These are phyloP conservation scores for Arrhopalites spinosus DNA, from an alignment of 2,888 invertebrate species.

Conservation along the genomic window DNA sequence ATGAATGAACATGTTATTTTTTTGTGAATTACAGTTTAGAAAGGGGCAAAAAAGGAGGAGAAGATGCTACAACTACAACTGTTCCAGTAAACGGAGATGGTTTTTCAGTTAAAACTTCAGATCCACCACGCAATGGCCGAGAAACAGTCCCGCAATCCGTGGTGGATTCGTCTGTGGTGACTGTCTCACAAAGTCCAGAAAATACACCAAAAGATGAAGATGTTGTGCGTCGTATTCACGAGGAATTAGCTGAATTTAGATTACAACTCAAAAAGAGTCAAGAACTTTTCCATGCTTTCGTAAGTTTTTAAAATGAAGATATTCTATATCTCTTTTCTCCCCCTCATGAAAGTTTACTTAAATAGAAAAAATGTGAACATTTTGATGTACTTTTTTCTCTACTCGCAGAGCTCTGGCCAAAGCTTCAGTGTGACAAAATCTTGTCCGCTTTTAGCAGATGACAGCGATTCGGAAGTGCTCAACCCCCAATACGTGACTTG, in stretches of 20 bases:
- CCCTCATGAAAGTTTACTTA: no score
- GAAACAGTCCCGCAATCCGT: slow-evolving; percentile 22
- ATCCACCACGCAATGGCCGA: not conserved
- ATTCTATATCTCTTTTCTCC: no score
- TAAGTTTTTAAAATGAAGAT: slow-evolving; percentile 31
- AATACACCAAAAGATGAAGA: slow-evolving; percentile 35
- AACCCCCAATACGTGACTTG: slow-evolving; percentile 28
- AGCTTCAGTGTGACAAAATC: slow-evolving; percentile 33
- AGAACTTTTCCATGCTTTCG: slow-evolving; percentile 52
- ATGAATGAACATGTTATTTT: slow-evolving; percentile 8
- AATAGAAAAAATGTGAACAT: not conserved
- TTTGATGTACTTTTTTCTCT: not conserved
- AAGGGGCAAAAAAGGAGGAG: slow-evolving; percentile 8
- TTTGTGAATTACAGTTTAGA: slow-evolving; percentile 19
- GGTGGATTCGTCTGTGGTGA: not conserved
- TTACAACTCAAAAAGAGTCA: slow-evolving; percentile 54
- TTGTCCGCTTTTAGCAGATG: slow-evolving; percentile 31
- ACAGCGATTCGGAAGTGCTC: slow-evolving; percentile 10
- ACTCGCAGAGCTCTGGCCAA: slow-evolving; percentile 22
- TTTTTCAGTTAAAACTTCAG: slow-evolving; percentile 1
- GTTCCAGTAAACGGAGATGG: slow-evolving; percentile 17
- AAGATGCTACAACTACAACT: not conserved
- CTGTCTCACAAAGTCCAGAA: slow-evolving; percentile 20
- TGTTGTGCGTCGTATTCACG: slow-evolving; percentile 51
- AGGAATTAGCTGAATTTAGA: slow-evolving; percentile 54